Percentiles rank a stretch among this genome's conserved stretches.
Evolutionary conservation across 1,140 invertebrate species (phyloP).

Genomic region (Diachasma alloeum): DNA sequence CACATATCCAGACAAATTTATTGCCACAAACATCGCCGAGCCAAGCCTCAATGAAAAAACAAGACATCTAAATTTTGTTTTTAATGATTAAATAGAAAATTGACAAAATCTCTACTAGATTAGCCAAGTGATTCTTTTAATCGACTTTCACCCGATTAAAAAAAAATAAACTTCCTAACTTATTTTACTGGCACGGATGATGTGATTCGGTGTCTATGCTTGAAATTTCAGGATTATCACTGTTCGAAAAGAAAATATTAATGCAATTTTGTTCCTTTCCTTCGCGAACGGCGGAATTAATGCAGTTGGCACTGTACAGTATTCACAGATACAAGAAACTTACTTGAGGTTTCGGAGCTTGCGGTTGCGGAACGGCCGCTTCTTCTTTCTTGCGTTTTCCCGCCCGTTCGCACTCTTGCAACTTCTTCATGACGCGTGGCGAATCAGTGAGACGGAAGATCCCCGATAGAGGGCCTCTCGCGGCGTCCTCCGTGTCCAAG

Average conservation of each 20-base stretch:
- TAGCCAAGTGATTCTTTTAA: background rate
- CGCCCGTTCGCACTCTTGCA: slow-evolving; percentile 80
- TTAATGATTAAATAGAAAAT: background rate
- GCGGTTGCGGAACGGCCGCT: slow-evolving; percentile 65
- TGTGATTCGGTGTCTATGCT: background rate
- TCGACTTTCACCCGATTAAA: background rate
- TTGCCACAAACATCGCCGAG: background rate
- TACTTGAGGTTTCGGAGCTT: slow-evolving; percentile 64
- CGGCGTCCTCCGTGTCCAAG: slow-evolving; percentile 88
- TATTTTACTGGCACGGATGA: slow-evolving; percentile 1
- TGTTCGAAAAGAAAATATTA: background rate
- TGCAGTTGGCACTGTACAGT: background rate
- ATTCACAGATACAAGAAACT: slow-evolving; percentile 7
- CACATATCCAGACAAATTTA: background rate
- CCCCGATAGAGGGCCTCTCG: slow-evolving; percentile 86
- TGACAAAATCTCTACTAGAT: background rate
- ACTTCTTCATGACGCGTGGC: slow-evolving; percentile 85
- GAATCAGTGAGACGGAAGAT: slow-evolving; percentile 90
- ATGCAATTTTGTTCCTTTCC: background rate
- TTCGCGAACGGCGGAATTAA: background rate
- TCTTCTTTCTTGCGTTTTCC: slow-evolving; percentile 80
- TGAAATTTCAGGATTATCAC: background rate
- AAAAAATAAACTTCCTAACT: background rate
- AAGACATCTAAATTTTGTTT: background rate
- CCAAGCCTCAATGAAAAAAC: slow-evolving; percentile 12